Base-by-base conservation (phyloP, 2,797 vertebrate species). In the Sarcoramphus papa region DNA sequence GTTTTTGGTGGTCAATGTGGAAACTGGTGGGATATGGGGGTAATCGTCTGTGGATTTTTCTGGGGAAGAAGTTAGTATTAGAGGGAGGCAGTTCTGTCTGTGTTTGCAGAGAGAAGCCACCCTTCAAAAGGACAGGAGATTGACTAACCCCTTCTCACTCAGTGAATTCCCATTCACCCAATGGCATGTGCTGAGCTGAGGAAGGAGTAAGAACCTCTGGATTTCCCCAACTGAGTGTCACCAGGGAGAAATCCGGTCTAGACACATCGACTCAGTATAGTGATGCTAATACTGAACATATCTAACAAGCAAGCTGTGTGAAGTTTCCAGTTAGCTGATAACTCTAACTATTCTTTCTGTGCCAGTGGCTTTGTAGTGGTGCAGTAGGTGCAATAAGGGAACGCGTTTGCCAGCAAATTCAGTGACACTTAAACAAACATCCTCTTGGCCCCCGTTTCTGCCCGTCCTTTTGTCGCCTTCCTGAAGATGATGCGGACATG, bases 401-500 rank as follows among this genome's bases (percentile, higher is more conserved):
- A 43, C 4, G 0, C 1, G 0, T 68, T n/a, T 65, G 81, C 94
- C 91, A 91, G 85, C 65, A 81, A 73, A 72, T 30, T 14, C 69
- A 88, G 81, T 84, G 93, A 91, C 93, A 92, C 91, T 95, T 79
- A 84, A 85, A 90, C 88, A 88, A 95, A 97, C 94, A 96, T 93
- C 93, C 93, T 97, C 91, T 94, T 96, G 97, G 96, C 95, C 84
- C 86, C 73, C 1, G 28, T 2, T 87, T 85, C 91, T 92, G 90
- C 93, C 92, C 72, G 56, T 93, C 96, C 76, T 88, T 74, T 84
- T 94, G 96, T 78, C 93, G 86, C 97, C 97, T 97, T 97, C 97
- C 97, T 97, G 97, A 80, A 81, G 84, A 86, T 92, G 86, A 94
- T 90, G 79, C 33, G 5, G 89, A 64, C 63, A 6, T 0, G 16